Conservation (phyloP, 2,888 invertebrate species). For the Hofmannophila pseudospretella region DNA sequence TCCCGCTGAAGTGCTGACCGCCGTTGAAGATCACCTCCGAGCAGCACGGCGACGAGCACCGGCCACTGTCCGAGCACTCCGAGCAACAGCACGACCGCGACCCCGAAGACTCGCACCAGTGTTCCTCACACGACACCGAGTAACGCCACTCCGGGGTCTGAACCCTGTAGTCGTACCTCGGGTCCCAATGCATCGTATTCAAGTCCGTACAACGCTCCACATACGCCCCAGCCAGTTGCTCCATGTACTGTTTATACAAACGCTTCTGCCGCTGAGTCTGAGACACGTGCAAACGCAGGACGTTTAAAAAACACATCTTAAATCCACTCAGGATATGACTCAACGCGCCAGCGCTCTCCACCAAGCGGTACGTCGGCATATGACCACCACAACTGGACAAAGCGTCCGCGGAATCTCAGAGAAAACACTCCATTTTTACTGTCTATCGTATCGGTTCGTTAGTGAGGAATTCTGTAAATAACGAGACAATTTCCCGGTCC, state of each 20-base stretch:
- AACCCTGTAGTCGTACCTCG: conserved; percentile 36
- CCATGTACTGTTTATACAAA: conserved; percentile 71
- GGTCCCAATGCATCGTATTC: conserved; percentile 47
- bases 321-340: conserved; percentile 31
- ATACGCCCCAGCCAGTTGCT: conserved; percentile 66
- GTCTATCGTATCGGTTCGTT: conserved; percentile 39
- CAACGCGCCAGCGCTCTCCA: conserved; percentile 37
- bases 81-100: conserved; percentile 51
- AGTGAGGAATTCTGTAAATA: conserved; percentile 42
- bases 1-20: conserved; percentile 65
- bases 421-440: conserved; percentile 46
- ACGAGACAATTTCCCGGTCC: conserved; percentile 31
- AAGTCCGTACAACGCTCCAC: conserved; percentile 62
- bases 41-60: conserved; percentile 70
- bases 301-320: conserved; percentile 78
- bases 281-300: conserved; percentile 73
- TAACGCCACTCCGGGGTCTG: conserved; percentile 59
- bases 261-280: conserved; percentile 72
- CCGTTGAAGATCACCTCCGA: conserved; percentile 75
- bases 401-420: conserved; percentile 45
- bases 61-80: conserved; percentile 61
- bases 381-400: conserved; percentile 32
- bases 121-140: conserved; percentile 48
- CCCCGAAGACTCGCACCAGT: conserved; percentile 49
- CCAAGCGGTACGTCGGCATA: conserved; percentile 58